Conservation (phyloP, 2,113 vertebrate genomes). For the Archilochus colubris region DNA sequence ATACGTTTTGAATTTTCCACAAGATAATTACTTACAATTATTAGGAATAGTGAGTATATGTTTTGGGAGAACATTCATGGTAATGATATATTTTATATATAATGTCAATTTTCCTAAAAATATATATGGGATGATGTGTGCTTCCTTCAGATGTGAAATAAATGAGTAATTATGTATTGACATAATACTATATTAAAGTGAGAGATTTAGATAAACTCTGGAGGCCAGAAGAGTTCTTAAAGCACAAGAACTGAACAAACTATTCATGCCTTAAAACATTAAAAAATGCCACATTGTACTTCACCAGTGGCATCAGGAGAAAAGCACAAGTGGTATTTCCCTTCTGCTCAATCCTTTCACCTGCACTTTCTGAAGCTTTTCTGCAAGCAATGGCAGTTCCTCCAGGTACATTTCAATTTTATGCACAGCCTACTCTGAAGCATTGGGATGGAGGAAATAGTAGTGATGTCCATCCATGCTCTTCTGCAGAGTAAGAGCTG, state of each 20-base stretch:
- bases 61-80: not conserved
- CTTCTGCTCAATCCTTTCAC: not conserved
- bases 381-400: not conserved
- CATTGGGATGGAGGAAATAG: not conserved
- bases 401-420: not conserved
- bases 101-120: not conserved
- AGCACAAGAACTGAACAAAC: not conserved
- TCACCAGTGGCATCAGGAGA: not conserved
- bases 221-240: not conserved
- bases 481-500: not conserved
- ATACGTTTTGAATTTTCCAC: not conserved
- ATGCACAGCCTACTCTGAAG: not conserved
- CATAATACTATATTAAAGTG: not conserved
- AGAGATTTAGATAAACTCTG: not conserved
- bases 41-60: not conserved
- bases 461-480: too few species aligned
- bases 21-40: not conserved
- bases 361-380: not conserved
- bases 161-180: not conserved
- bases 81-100: not conserved
- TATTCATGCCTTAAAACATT: not conserved
- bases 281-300: not conserved
- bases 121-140: not conserved
- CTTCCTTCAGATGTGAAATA: not conserved
- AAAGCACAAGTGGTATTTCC: not conserved